Evolutionary conservation across 2,113 vertebrate genomes (phyloP).

Genomic region (Mesocricetus auratus): DNA sequence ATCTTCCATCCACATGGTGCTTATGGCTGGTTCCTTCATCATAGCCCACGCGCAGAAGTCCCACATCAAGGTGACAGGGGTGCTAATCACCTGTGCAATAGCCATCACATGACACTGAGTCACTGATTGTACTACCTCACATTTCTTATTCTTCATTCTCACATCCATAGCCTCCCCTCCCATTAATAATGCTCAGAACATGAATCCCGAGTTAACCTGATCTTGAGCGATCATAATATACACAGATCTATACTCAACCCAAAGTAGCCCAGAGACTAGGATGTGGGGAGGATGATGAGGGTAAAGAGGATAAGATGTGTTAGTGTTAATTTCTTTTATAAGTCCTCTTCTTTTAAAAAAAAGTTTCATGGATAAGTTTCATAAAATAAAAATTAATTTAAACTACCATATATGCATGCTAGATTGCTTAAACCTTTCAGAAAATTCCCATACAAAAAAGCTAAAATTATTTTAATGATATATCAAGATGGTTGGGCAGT

Average conservation of each 20-base stretch:
- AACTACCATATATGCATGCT: not conserved
- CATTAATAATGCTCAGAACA: not conserved
- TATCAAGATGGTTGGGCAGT: not conserved
- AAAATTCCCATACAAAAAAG: constrained; percentile 10
- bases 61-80: fast-evolving
- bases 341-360: constrained; percentile 24
- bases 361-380: not conserved
- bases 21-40: too few species aligned
- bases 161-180: not conserved
- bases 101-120: fast-evolving
- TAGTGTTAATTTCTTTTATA: not conserved
- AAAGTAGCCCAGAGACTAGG: not conserved
- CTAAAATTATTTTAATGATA: constrained; percentile 52
- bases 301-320: not conserved
- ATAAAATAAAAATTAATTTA: constrained; percentile 51
- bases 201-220: not conserved
- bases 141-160: not conserved
- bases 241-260: not conserved
- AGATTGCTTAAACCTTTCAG: not conserved
- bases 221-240: not conserved
- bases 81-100: fast-evolving
- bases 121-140: not conserved
- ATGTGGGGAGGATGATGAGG: not conserved
- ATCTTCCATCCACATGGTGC: not conserved
- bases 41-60: not conserved